These are phyloP conservation scores for Agrypnia vestita DNA, from an alignment of 1,140 invertebrate genomes.

Conservation along the genomic window DNA sequence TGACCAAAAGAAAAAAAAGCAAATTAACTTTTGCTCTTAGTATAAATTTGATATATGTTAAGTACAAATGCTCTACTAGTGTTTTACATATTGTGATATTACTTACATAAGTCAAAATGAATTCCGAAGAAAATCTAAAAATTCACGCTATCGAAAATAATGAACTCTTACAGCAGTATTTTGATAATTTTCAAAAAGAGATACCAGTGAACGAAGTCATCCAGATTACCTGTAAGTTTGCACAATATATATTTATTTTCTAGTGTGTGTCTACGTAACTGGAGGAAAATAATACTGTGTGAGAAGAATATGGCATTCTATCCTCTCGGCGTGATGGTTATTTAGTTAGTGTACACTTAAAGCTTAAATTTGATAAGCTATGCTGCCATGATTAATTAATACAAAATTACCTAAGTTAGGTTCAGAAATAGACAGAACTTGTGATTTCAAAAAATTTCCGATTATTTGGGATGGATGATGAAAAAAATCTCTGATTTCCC, in stretches of 20 bases:
- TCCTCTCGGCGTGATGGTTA: no score
- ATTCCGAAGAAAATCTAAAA: constrained; percentile 62
- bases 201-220: constrained; percentile 74
- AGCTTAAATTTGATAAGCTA: no score
- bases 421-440: neutral
- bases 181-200: constrained; percentile 90
- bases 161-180: constrained; percentile 78
- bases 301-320: no score
- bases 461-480: no score
- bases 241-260: neutral
- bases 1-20: neutral
- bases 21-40: neutral
- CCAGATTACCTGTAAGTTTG: constrained; percentile 40
- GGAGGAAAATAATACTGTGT: no score
- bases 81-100: neutral
- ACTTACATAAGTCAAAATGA: constrained; percentile 10
- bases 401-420: no score
- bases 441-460: neutral
- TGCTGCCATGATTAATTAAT: no score
- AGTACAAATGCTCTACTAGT: neutral
- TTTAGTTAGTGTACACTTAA: no score
- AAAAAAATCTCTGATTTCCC: no score
- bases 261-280: neutral
- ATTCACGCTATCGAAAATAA: constrained; percentile 64
- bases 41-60: neutral